Base-by-base conservation (phyloP, 2,888 invertebrate genomes). In the Apoderus coryli region DNA sequence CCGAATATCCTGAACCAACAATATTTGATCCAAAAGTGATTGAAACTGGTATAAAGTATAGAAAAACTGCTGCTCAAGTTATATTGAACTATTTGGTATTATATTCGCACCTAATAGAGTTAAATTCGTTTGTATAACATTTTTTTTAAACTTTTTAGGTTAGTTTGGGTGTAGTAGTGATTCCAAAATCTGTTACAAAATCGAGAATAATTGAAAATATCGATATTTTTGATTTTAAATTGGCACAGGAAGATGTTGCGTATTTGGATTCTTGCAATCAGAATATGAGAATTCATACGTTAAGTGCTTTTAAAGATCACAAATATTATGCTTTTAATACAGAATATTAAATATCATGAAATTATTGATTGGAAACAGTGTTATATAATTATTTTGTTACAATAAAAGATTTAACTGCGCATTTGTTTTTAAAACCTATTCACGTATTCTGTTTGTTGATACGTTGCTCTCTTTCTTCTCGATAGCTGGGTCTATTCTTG, bases 171-270 rank as follows among this genome's bases (percentile, higher is more conserved):
- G 47, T 56, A 24, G 34, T 43, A 14, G 78, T 81, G 10, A 80
- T 88, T 38, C 86, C 88, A 0, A 89, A 88, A 53, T 84, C 84
- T 0, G 79, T 82, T 10, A 84, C 67, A 1, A 74, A 74, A 43
- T 58, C 67, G 0, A 65, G 78, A 44, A 75, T 82, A 50, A 61
- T 63, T 29, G 65, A 74, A 48, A 76, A 89, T 57, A 69, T 78
- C 42, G 51, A 77, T 36, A 73, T 86, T 7, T 72, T 76, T 41
- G 78, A 82, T 57, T 86, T 88, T 53, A 65, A 72, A 41, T 59
- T 88, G 41, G 62, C 66, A 0, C 44, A 59, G 0, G 76, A 77
- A 27, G 85, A 88, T 45, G 52, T 80, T 38, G 52, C 59, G 4
- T 61, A 65, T 12, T 71, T 88, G 37, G 71, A 75, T 49, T 60